These are phyloP conservation scores for Isichthys henryi DNA, from an alignment of 2,113 vertebrate genomes.

Conservation along the genomic window DNA sequence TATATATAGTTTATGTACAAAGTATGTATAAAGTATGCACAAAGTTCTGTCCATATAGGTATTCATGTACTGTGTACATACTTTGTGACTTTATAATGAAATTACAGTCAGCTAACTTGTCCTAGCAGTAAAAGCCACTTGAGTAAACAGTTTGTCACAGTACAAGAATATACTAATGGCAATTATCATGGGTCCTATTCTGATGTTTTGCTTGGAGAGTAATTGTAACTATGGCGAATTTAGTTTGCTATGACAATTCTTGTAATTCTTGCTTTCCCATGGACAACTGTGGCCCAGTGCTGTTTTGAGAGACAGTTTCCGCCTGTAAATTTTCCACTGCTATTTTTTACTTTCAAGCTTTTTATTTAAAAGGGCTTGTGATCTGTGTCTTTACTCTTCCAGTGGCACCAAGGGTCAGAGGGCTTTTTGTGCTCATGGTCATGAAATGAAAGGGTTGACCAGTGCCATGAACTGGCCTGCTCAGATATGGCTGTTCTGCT, in stretches of 20 bases:
- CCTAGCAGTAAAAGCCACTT: not conserved
- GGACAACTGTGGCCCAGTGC: not conserved
- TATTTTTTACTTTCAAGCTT: not conserved
- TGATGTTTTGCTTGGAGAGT: not conserved
- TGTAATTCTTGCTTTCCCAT: not conserved
- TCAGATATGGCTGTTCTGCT: conserved; percentile 33
- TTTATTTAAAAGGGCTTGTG: not conserved
- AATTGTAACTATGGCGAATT: not conserved
- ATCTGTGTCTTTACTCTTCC: not conserved
- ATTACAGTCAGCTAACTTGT: not conserved
- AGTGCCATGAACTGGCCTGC: conserved; percentile 41
- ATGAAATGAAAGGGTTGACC: conserved; percentile 37
- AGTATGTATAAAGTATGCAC: too few species aligned
- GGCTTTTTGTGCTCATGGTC: conserved; percentile 25
- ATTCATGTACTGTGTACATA: not conserved
- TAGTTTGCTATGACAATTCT: not conserved
- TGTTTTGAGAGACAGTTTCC: not conserved
- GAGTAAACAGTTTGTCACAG: conserved; percentile 2
- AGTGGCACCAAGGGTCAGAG: conserved; percentile 23
- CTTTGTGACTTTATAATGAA: not conserved
- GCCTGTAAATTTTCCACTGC: not conserved
- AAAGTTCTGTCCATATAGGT: too few species aligned
- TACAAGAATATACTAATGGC: not conserved
- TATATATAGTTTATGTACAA: not conserved
- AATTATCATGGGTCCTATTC: not conserved